phyloP scores from a whole-genome alignment of 2,888 invertebrate species.

The Auanema freiburgensis region DNA sequence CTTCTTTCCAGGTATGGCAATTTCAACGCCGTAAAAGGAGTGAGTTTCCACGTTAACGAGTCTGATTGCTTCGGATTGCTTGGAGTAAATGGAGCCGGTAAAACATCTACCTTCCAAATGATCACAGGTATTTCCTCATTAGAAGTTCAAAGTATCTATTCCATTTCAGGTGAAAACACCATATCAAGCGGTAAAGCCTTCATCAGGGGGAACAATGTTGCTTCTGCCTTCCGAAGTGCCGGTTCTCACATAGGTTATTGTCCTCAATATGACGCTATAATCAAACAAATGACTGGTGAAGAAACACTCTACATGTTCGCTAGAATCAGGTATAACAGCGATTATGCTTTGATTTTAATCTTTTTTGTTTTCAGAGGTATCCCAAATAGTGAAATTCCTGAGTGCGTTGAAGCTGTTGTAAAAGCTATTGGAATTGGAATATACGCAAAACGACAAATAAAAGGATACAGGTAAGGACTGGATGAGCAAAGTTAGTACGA shows the following conservation, averaged over 20 bases:
- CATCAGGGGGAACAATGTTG: slow-evolving; percentile 41
- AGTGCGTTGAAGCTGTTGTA: slow-evolving; percentile 29
- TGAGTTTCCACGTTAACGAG: slow-evolving; percentile 45
- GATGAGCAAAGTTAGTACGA: not conserved
- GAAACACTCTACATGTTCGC: slow-evolving; percentile 74
- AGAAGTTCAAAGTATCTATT: not conserved
- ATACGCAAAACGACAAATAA: slow-evolving; percentile 38
- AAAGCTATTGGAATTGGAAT: slow-evolving; percentile 32
- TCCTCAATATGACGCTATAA: slow-evolving; percentile 77
- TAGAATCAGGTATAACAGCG: slow-evolving; percentile 71
- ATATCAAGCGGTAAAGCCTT: slow-evolving; percentile 44
- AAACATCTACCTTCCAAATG: slow-evolving; percentile 50
- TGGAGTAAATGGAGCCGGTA: slow-evolving; percentile 53
- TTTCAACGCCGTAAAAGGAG: slow-evolving; percentile 27
- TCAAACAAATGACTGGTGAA: slow-evolving; percentile 75
- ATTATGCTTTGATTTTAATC: not conserved
- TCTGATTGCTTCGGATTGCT: slow-evolving; percentile 49
- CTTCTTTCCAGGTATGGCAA: slow-evolving; percentile 17
- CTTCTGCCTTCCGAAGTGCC: slow-evolving; percentile 13
- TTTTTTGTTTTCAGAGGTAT: slow-evolving; percentile 14
- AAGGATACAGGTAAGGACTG: slow-evolving; percentile 30
- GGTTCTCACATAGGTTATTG: slow-evolving; percentile 72
- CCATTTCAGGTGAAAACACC: slow-evolving; percentile 39
- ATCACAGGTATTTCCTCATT: slow-evolving; percentile 2
- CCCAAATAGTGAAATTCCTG: slow-evolving; percentile 12